phyloP scores from a whole-genome alignment of 2,888 invertebrate species.

The Pollenia griseotomentosa region DNA sequence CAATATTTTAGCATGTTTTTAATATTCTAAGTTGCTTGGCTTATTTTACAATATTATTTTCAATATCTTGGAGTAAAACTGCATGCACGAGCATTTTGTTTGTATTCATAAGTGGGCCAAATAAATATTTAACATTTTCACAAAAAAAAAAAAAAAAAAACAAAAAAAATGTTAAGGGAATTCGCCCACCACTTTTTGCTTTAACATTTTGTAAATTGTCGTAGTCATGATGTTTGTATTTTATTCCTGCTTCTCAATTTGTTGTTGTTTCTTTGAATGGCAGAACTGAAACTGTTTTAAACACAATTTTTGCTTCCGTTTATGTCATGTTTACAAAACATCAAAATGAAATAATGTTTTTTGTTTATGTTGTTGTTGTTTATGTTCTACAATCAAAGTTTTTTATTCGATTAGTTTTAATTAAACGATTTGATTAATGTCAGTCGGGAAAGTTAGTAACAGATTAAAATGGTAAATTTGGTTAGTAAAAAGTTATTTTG shows the following conservation, averaged over 20 bases:
- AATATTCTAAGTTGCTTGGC: slow-evolving; percentile 15
- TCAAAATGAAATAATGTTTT: slow-evolving; percentile 36
- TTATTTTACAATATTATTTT: slow-evolving; percentile 15
- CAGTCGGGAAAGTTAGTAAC: not conserved
- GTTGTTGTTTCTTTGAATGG: not conserved
- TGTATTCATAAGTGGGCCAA: slow-evolving; percentile 66
- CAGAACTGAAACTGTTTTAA: slow-evolving; percentile 18
- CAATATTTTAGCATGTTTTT: slow-evolving; percentile 15
- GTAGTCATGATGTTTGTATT: slow-evolving; percentile 48
- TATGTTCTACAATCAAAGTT: slow-evolving; percentile 16
- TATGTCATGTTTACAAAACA: slow-evolving; percentile 60
- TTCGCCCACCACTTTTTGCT: slow-evolving; percentile 67
- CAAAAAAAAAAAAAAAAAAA: not conserved
- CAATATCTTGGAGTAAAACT: slow-evolving; percentile 20
- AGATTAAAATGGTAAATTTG: not conserved
- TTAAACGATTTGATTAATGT: not conserved
- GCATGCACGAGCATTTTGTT: slow-evolving; percentile 24
- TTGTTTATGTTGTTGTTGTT: slow-evolving; percentile 18
- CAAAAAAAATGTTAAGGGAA: slow-evolving; percentile 73
- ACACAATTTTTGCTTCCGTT: slow-evolving; percentile 1
- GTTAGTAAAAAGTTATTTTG: not conserved
- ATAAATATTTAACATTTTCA: slow-evolving; percentile 55
- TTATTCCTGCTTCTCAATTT: not conserved
- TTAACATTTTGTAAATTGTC: slow-evolving; percentile 63
- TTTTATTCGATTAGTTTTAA: not conserved